phyloP scores from a whole-genome alignment of 2,797 vertebrate species.

The Sebastes reedi region DNA sequence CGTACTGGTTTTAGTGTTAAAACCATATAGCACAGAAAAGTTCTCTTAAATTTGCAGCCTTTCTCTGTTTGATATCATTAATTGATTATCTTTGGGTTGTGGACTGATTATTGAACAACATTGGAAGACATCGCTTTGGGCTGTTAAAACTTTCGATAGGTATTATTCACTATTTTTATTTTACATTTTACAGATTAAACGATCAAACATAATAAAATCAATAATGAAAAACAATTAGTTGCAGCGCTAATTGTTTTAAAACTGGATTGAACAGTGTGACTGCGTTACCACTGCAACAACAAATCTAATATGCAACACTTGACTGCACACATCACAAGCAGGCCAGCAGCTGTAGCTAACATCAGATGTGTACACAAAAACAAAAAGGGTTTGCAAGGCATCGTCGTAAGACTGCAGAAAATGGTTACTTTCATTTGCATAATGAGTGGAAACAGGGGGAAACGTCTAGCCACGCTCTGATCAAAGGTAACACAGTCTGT shows the following conservation, averaged over 20 bases:
- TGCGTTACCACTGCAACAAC: conserved; percentile 3
- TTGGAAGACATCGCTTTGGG: conserved; percentile 34
- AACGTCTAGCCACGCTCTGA: not conserved
- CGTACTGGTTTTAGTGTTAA: not conserved
- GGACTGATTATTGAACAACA: not conserved
- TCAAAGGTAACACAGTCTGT: not conserved
- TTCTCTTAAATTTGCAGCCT: not conserved
- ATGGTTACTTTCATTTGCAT: not conserved
- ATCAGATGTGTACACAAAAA: not conserved
- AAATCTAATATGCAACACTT: not conserved
- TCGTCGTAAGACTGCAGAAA: not conserved
- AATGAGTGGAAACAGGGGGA: too few relatives aligned
- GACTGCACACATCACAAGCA: not conserved
- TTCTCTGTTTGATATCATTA: not conserved
- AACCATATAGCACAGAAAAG: not conserved
- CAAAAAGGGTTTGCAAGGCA: not conserved
- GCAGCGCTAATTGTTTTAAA: not conserved
- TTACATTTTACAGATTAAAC: not conserved
- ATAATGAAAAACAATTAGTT: not conserved
- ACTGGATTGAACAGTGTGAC: not conserved
- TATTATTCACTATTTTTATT: not conserved
- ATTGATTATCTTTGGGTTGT: conserved; percentile 22
- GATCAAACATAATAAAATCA: not conserved
- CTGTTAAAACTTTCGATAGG: not conserved
- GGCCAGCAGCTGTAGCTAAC: not conserved